A percentile compares a stretch with the other conserved stretches of the same genome.
These are phyloP conservation scores for Mythimna vitellina DNA, from an alignment of 2,888 invertebrate species.

Conservation along the genomic window DNA sequence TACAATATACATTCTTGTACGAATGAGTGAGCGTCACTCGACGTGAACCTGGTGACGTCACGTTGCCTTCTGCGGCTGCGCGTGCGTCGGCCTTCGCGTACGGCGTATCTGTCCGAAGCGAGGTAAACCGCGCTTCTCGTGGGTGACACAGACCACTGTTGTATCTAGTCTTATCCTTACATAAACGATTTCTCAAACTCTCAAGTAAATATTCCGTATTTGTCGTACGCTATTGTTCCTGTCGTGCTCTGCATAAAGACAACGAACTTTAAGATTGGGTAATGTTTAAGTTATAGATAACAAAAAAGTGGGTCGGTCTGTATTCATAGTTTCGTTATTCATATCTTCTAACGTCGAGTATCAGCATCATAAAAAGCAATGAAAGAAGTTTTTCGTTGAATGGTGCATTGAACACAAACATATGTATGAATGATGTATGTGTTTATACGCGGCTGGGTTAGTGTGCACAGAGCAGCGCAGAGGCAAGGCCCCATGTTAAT, in stretches of 20 bases:
- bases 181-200: constrained; percentile 25
- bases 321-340: constrained; percentile 46
- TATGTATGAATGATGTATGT: constrained; percentile 32
- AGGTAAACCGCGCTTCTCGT: constrained; percentile 65
- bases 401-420: constrained; percentile 40
- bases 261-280: constrained; percentile 45
- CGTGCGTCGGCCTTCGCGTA: constrained; percentile 70
- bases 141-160: constrained; percentile 55
- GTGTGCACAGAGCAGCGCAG: constrained; percentile 32
- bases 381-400: constrained; percentile 41
- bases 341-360: constrained; percentile 38
- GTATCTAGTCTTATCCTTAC: constrained; percentile 28
- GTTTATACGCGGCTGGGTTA: constrained; percentile 17
- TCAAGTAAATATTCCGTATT: constrained; percentile 32
- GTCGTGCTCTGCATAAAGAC: constrained; percentile 30
- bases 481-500: constrained; percentile 64
- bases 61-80: constrained; percentile 67
- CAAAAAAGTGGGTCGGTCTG: constrained; percentile 53
- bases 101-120: constrained; percentile 42
- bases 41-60: constrained; percentile 73
- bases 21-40: constrained; percentile 63
- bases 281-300: constrained; percentile 60
- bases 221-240: constrained; percentile 24
- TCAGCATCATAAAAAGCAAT: constrained; percentile 40
- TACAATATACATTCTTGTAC: constrained; percentile 71